Conservation (phyloP, 2,797 vertebrate species). For the Bufotes viridis region DNA sequence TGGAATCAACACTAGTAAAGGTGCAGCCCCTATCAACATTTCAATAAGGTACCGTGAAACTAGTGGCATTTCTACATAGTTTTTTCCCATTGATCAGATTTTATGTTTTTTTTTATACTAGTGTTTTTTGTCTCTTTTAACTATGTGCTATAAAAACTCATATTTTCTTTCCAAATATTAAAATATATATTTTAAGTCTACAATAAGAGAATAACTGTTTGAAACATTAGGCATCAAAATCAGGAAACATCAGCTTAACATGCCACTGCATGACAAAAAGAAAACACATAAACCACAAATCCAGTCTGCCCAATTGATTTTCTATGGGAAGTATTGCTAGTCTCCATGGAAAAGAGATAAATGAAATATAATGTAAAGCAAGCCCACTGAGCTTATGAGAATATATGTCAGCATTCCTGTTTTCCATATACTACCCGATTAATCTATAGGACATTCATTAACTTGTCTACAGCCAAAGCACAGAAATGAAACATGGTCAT, state of each 20-base stretch:
- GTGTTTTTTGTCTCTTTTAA: background rate
- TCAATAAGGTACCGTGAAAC: background rate
- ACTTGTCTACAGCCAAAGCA: constrained; percentile 19
- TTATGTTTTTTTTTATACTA: background rate
- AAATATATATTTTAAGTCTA: background rate
- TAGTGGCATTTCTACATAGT: background rate
- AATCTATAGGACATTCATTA: constrained; percentile 44
- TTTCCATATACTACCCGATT: constrained; percentile 45
- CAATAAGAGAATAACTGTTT: background rate
- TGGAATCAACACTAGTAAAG: background rate
- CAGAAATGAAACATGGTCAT: constrained; percentile 33
- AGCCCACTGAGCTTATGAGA: constrained; percentile 37
- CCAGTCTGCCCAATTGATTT: constrained; percentile 44
- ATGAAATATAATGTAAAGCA: constrained; percentile 50
- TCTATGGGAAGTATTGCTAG: constrained; percentile 45
- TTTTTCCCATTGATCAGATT: background rate
- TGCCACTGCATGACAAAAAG: constrained; percentile 25
- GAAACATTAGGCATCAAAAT: constrained; percentile 10
- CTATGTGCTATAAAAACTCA: background rate
- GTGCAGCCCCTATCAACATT: background rate
- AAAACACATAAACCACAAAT: constrained; percentile 40
- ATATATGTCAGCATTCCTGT: constrained; percentile 43
- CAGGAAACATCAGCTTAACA: constrained; percentile 23
- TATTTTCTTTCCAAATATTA: constrained; percentile 1
- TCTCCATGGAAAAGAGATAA: constrained; percentile 47